A percentile compares a stretch with the other conserved stretches of the same genome.
phyloP scores from a whole-genome alignment of 2,888 invertebrate genomes.

The Cryptocephalus primarius region DNA sequence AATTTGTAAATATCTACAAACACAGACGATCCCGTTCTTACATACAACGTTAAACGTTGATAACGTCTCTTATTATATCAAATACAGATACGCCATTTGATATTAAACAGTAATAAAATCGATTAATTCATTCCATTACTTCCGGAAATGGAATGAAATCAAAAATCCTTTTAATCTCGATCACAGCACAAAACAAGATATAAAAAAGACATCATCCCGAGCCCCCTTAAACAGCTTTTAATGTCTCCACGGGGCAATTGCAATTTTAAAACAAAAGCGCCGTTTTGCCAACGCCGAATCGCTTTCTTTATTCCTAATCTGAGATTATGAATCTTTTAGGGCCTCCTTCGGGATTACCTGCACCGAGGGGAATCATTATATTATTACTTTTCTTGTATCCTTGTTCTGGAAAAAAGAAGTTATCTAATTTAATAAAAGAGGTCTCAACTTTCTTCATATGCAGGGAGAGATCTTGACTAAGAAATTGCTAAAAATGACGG shows the following conservation, averaged over 20 bases:
- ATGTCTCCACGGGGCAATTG: slow-evolving; percentile 34
- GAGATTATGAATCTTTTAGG: slow-evolving; percentile 36
- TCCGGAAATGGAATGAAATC: too few species aligned
- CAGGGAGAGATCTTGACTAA: slow-evolving; percentile 9
- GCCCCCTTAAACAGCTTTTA: too few species aligned
- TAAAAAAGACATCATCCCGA: too few species aligned
- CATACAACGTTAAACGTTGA: too few species aligned
- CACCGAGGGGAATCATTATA: slow-evolving; percentile 17
- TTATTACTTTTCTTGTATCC: slow-evolving; percentile 20
- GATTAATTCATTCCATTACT: too few species aligned
- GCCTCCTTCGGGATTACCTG: slow-evolving; percentile 16
- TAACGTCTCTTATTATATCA: too few species aligned
- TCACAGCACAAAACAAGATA: too few species aligned
- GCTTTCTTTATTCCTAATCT: slow-evolving; percentile 35
- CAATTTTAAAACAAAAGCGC: slow-evolving; percentile 33
- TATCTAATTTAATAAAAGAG: slow-evolving; percentile 19
- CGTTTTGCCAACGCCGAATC: slow-evolving; percentile 33
- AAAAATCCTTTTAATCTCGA: too few species aligned
- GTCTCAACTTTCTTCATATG: slow-evolving; percentile 13
- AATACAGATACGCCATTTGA: too few species aligned
- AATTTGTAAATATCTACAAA: too few species aligned
- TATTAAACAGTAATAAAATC: too few species aligned
- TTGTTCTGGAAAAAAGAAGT: slow-evolving; percentile 15
- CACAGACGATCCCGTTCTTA: too few species aligned
- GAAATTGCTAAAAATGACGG: slow-evolving; percentile 9